Evolutionary conservation across 2,113 vertebrate species (phyloP), one percentile per base, ranked within the genome.

Genomic region (Urocynchramus pylzowi): DNA sequence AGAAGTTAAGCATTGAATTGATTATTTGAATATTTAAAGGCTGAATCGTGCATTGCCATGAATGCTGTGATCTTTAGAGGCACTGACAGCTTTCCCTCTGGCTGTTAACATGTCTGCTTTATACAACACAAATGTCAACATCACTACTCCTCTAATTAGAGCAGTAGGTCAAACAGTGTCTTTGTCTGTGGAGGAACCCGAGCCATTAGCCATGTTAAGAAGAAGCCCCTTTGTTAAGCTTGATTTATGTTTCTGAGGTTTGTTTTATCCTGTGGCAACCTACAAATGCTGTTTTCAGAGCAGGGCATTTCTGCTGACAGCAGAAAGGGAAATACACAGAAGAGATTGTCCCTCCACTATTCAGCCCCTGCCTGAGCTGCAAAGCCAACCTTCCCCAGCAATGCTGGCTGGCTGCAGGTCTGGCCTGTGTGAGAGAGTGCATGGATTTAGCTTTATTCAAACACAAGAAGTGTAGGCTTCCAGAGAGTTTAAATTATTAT

Each of bases 161-260:
- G 94, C 93, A 98, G 91, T 97, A 95, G 97, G 97, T 97, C 98
- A 98, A 89, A 96, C 94, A 92, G 70, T 44, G 14, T 83, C 95
- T 97, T 95, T 97, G 87, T 96, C 64, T 92, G 87, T 73, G 61
- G 45, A 97, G 69, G 47, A 93, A 86, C 86, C 83, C 50, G 9
- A 79, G 77, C 95, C 53, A 81, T 92, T 95, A 90, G 65, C 65
- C 49, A 26, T 41, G 65, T 91, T 84, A 88, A 85, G 91, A 93
- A 91, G 86, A 5, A 87, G 27, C 35, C 45, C 41, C 67, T 95
- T 97, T 95, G 91, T 93, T 95, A 81, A 80, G 61, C 42, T 76
- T 78, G 84, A 61, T 86, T 83, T 96, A 11, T 83, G 68, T 78
- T 89, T 82, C 56, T 71, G 75, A 80, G 42, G 24, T 91, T 87